A percentile compares a stretch with the other conserved stretches of the same genome.
These are phyloP conservation scores for Paratrypauchen microcephalus DNA, from an alignment of 2,797 vertebrate species.

Conservation along the genomic window DNA sequence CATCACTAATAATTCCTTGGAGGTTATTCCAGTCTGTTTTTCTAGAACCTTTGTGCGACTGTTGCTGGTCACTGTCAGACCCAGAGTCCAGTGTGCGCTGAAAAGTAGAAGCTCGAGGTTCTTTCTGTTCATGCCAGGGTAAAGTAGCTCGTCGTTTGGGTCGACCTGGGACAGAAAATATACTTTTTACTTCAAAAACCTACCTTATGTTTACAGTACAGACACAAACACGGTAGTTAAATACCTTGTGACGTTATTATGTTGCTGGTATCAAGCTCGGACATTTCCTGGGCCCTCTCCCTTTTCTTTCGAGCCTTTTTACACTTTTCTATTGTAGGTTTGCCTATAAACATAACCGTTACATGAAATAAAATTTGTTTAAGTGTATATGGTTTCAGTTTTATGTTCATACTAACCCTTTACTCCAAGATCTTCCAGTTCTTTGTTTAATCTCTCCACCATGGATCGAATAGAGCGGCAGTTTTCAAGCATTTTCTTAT, in stretches of 20 bases:
- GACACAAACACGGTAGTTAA: background rate
- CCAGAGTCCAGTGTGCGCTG: slow-evolving; percentile 64
- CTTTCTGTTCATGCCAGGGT: slow-evolving; percentile 21
- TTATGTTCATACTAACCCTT: slow-evolving; percentile 51
- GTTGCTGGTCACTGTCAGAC: slow-evolving; percentile 66
- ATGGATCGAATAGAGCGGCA: slow-evolving; percentile 74
- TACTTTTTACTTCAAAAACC: background rate
- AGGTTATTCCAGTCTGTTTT: slow-evolving; percentile 82
- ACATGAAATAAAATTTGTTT: background rate
- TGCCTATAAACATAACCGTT: slow-evolving; percentile 59
- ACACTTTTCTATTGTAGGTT: slow-evolving; percentile 83
- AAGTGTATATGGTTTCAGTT: background rate
- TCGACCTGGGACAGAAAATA: slow-evolving; percentile 72
- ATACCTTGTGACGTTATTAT: slow-evolving; percentile 84
- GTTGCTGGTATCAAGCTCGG: slow-evolving; percentile 83
- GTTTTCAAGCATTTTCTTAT: slow-evolving; percentile 82
- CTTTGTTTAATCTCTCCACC: slow-evolving; percentile 76
- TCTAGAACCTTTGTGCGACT: slow-evolving; percentile 26
- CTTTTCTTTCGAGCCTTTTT: slow-evolving; percentile 74
- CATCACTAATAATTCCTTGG: slow-evolving; percentile 86
- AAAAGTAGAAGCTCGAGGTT: slow-evolving; percentile 50
- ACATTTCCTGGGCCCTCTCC: slow-evolving; percentile 83
- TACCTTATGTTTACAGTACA: too few species aligned
- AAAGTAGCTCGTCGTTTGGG: slow-evolving; percentile 69
- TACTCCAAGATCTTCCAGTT: slow-evolving; percentile 85